Evolutionary conservation across 1,140 invertebrate genomes (phyloP).

Genomic region (Carposina sasakii): DNA sequence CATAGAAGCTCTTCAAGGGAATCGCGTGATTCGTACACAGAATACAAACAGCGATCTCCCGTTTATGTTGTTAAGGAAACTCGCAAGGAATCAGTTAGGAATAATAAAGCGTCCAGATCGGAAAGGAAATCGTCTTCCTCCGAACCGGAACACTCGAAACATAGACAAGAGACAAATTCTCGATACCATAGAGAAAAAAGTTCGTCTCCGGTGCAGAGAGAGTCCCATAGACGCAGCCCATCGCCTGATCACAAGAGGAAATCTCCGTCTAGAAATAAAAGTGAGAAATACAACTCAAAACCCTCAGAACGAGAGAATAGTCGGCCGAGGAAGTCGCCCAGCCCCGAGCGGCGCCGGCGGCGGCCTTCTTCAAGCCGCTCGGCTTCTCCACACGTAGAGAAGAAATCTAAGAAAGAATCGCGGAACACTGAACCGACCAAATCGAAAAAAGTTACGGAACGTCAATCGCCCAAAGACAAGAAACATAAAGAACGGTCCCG

Average conservation of each 20-base stretch:
- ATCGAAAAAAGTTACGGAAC: constrained; percentile 38
- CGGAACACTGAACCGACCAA: constrained; percentile 29
- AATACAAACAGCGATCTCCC: constrained; percentile 34
- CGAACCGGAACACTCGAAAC: constrained; percentile 39
- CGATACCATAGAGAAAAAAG: constrained; percentile 37
- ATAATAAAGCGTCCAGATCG: constrained; percentile 36
- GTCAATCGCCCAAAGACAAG: constrained; percentile 34
- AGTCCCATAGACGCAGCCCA: constrained; percentile 29
- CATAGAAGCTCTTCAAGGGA: constrained; percentile 37
- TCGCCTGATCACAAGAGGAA: constrained; percentile 32
- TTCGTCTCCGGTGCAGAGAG: constrained; percentile 21
- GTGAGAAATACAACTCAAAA: constrained; percentile 39
- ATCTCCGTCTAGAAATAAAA: constrained; percentile 29
- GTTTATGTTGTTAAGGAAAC: constrained; percentile 31
- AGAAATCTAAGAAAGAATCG: constrained; percentile 48
- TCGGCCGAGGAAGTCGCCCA: constrained; percentile 34
- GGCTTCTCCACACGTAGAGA: no score
- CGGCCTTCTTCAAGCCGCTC: constrained; percentile 32
- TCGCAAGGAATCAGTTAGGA: constrained; percentile 37
- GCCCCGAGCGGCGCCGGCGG: constrained; percentile 28
- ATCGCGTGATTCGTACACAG: constrained; percentile 34
- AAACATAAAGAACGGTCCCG: constrained; percentile 31
- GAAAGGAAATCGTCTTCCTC: constrained; percentile 33
- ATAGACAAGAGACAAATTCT: constrained; percentile 30
- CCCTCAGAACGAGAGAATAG: constrained; percentile 27